Conservation (phyloP, 2,888 invertebrate species). For the Papilio demoleus region DNA sequence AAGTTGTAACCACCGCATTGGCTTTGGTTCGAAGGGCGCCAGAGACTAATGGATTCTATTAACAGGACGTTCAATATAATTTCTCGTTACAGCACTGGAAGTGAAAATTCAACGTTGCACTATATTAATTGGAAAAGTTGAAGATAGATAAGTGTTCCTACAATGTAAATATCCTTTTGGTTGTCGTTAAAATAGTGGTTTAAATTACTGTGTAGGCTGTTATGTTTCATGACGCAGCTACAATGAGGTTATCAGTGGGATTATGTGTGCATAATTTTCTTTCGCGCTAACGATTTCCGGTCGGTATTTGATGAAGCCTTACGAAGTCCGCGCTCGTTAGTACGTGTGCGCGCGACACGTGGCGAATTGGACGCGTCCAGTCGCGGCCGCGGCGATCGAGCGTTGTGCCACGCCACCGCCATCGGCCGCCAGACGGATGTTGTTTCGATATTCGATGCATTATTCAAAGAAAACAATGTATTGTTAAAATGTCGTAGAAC, state of each 20-base stretch:
- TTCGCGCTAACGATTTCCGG: constrained; percentile 11
- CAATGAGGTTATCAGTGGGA: constrained; percentile 6
- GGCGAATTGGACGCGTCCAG: constrained; percentile 35
- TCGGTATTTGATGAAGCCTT: constrained; percentile 24
- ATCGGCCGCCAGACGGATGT: constrained; percentile 27
- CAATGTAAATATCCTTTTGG: not conserved
- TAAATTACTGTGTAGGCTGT: not conserved
- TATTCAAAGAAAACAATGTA: constrained; percentile 34
- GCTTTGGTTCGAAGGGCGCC: constrained; percentile 2
- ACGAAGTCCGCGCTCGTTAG: constrained; percentile 7
- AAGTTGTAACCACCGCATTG: constrained; percentile 3
- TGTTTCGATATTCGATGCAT: constrained; percentile 33
- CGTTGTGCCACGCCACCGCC: not conserved
- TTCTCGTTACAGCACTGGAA: not conserved
- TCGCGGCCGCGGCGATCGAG: constrained; percentile 8
- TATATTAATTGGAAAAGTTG: not conserved
- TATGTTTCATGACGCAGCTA: constrained; percentile 10
- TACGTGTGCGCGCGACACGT: constrained; percentile 34
- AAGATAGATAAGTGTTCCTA: not conserved
- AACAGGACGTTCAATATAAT: constrained; percentile 6
- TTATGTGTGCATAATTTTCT: constrained; percentile 17
- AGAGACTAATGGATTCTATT: constrained; percentile 15
- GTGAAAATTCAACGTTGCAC: not conserved
- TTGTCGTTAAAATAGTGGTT: not conserved
- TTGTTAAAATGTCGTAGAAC: constrained; percentile 24